Conservation (phyloP, 2,888 invertebrate genomes). For the Drosophila koepferae region DNA sequence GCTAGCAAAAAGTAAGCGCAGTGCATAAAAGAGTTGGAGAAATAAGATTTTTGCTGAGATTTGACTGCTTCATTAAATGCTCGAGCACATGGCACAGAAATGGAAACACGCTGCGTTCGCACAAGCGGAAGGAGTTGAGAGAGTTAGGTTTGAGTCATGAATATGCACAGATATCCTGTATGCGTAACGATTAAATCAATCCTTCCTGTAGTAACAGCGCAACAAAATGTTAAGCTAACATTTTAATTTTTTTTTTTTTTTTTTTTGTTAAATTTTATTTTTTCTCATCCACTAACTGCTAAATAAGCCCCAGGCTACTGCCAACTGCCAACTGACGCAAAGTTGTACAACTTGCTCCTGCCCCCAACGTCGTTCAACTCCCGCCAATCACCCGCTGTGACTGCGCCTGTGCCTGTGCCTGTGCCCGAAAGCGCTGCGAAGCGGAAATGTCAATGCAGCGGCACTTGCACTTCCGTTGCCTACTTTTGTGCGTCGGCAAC, state of each 20-base stretch:
- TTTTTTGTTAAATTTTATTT: neutral
- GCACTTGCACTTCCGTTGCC: conserved; percentile 79
- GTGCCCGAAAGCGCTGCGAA: conserved; percentile 68
- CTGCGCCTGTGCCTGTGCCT: conserved; percentile 18
- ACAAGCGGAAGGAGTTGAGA: conserved; percentile 17
- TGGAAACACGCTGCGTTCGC: conserved; percentile 7
- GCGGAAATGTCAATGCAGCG: conserved; percentile 81
- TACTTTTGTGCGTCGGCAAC: conserved; percentile 62
- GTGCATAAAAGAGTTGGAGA: conserved; percentile 32
- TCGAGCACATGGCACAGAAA: conserved; percentile 15
- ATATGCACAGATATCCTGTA: conserved; percentile 25
- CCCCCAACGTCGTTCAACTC: conserved; percentile 10
- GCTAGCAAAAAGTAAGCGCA: conserved; percentile 40
- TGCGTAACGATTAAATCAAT: conserved; percentile 34
- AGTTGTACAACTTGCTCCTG: conserved; percentile 50
- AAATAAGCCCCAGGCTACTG: conserved; percentile 54
- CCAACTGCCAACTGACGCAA: conserved; percentile 62
- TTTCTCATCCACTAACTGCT: conserved; percentile 34
- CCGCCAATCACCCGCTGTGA: conserved; percentile 1
- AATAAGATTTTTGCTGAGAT: conserved; percentile 52
- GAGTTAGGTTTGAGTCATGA: neutral
- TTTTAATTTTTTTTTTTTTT: conserved; percentile 1
- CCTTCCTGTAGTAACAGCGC: conserved; percentile 19
- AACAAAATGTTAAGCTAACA: conserved; percentile 39
- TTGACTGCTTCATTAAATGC: conserved; percentile 64